These are phyloP conservation scores for Halisarca cf. caerulea DNA, from an alignment of 37 sponge, comb jelly and placozoan species.

Conservation along the genomic window DNA sequence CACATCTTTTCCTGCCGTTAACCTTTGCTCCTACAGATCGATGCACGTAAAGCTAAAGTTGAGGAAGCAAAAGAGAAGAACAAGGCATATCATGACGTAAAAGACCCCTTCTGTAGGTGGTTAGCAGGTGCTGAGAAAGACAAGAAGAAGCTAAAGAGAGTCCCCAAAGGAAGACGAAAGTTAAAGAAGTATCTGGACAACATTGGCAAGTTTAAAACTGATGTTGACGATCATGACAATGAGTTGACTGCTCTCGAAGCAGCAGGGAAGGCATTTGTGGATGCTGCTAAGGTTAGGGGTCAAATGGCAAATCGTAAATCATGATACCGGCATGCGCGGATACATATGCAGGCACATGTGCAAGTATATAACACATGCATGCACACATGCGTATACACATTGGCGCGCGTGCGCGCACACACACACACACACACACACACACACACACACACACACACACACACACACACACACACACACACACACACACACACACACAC, in stretches of 20 bases:
- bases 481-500: no score
- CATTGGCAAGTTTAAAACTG: constrained; percentile 18
- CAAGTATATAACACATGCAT: no score
- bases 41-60: constrained; percentile 32
- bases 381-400: no score
- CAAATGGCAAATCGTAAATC: no score
- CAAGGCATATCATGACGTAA: constrained; percentile 16
- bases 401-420: no score
- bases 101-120: constrained; percentile 40
- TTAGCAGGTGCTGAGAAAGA: constrained; percentile 37
- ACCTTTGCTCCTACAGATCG: constrained; percentile 14
- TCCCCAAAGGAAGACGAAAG: constrained; percentile 11
- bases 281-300: constrained; percentile 50
- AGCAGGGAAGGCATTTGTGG: constrained; percentile 34
- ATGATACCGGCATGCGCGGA: no score
- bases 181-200: constrained; percentile 23
- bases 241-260: constrained; percentile 42
- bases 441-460: no score
- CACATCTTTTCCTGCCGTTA: background rate
- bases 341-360: no score
- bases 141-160: constrained; percentile 37
- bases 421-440: no score
- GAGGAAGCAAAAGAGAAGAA: constrained; percentile 24
- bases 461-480: no score
- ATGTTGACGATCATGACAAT: constrained; percentile 42